Evolutionary conservation across 2,797 vertebrate genomes (phyloP), one percentile per base, ranked within the genome.

Genomic region (Spea hammondii): DNA sequence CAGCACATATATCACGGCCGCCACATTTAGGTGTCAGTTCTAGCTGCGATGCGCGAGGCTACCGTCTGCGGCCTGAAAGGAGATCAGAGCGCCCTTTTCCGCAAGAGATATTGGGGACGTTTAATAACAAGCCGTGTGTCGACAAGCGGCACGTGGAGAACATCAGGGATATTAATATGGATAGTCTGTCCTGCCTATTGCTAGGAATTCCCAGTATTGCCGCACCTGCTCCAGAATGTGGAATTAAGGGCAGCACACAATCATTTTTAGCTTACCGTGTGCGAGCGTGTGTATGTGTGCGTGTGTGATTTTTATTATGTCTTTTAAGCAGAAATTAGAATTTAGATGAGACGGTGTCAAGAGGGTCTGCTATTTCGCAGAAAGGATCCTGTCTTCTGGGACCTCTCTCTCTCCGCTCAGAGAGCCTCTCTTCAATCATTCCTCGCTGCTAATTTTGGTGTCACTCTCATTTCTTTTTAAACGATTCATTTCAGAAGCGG

Each of bases 381-480:
- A 82, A 82, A 82, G 80, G 80, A 82, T 82, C 80, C 70, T 68
- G 75, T 78, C 80, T 78, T 77, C 70, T 49, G 80, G 75, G 80
- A 82, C 70, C 72, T 44, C 70, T 69, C 65, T 70, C 80, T 74
- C 75, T 70, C 94, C 94, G 93, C 93, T 85, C 86, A 81, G 90
- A 95, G 91, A 95, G 94, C 95, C 95, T 95, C 95, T 96, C 97
- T 95, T 98, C 96, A 96, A 97, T 98, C 95, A 97, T 97, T 97
- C 96, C 90, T 96, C 93, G 93, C 93, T 97, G 95, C 97, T 98
- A 98, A 98, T 99, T 98, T 99, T 96, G 96, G 96, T 97, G 94
- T 96, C 95, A 95, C 95, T 95, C 96, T 98, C 97, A 97, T 98
- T 99, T 98, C 94, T 92, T 96, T 96, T 95, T 95, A 96, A 98